A percentile compares a stretch with the other conserved stretches of the same genome.
These are phyloP conservation scores for Falco columbarius DNA, from an alignment of 2,797 vertebrate genomes.

Conservation along the genomic window DNA sequence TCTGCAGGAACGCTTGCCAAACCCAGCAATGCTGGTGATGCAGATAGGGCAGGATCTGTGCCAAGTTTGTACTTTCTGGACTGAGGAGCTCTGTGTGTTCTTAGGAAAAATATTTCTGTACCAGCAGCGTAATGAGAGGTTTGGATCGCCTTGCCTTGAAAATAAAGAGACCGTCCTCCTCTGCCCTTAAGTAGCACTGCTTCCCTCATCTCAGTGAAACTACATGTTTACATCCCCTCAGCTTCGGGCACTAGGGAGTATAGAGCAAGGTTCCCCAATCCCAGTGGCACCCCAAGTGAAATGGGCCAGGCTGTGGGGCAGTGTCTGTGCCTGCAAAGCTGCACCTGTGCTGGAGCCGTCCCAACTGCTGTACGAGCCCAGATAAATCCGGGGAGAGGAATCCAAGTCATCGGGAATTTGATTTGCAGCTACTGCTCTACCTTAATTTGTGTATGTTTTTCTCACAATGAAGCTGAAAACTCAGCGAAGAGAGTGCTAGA, in stretches of 20 bases:
- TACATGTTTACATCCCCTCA: accelerated
- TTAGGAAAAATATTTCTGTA: neutral
- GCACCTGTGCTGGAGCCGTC: neutral
- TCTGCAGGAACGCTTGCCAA: neutral
- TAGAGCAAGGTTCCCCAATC: neutral
- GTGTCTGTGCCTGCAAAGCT: neutral
- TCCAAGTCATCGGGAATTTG: accelerated
- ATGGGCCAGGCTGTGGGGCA: neutral
- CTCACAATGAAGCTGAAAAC: neutral
- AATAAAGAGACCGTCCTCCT: neutral
- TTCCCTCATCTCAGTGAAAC: neutral
- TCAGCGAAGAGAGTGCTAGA: neutral
- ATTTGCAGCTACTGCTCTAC: neutral
- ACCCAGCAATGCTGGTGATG: neutral
- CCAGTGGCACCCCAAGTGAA: neutral
- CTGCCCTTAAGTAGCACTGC: neutral
- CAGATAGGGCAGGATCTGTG: neutral
- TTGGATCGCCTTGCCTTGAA: neutral
- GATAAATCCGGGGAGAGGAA: neutral
- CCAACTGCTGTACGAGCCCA: neutral
- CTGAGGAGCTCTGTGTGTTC: neutral
- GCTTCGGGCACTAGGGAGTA: accelerated
- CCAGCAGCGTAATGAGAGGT: neutral
- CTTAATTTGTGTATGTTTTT: neutral
- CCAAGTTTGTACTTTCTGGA: neutral